phyloP scores from a whole-genome alignment of 2,888 invertebrate genomes.

The Iphiclides podalirius region DNA sequence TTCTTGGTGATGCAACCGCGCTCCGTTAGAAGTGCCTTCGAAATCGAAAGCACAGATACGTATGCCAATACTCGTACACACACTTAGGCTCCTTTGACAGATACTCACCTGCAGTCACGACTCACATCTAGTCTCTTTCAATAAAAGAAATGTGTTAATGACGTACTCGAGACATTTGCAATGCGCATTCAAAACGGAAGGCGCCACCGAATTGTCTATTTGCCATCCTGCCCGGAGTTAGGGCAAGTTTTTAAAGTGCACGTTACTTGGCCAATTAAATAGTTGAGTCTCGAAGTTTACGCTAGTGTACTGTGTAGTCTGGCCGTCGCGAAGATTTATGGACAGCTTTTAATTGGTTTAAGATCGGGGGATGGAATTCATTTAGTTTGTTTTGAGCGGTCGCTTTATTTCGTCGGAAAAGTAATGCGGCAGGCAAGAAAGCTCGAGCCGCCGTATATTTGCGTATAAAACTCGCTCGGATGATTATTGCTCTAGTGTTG shows the following conservation, averaged over 20 bases:
- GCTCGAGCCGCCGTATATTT: background rate
- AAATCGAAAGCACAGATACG: conserved; percentile 10
- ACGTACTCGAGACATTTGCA: conserved; percentile 2
- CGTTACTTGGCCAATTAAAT: conserved; percentile 61
- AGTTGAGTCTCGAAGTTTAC: conserved; percentile 45
- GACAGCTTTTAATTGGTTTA: conserved; percentile 23
- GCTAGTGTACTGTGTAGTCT: conserved; percentile 38
- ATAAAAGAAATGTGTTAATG: conserved; percentile 16
- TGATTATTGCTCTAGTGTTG: conserved; percentile 18
- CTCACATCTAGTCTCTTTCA: no score
- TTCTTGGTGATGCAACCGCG: conserved; percentile 32
- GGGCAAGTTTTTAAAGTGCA: conserved; percentile 54
- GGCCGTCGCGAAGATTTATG: conserved; percentile 26
- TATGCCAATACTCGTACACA: conserved; percentile 9
- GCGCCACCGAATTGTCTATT: conserved; percentile 32
- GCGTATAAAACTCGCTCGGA: conserved; percentile 6
- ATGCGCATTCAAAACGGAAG: background rate
- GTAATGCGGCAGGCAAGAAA: conserved; percentile 8
- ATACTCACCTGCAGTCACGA: no score
- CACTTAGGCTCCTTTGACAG: no score
- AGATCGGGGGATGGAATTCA: conserved; percentile 8
- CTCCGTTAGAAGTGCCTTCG: conserved; percentile 10
- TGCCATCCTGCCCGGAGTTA: conserved; percentile 41
- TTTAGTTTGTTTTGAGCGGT: conserved; percentile 13
- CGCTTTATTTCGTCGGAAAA: conserved; percentile 5